Evolutionary conservation across 2,113 vertebrate species (phyloP).

Genomic region (Seriola aureovittata): DNA sequence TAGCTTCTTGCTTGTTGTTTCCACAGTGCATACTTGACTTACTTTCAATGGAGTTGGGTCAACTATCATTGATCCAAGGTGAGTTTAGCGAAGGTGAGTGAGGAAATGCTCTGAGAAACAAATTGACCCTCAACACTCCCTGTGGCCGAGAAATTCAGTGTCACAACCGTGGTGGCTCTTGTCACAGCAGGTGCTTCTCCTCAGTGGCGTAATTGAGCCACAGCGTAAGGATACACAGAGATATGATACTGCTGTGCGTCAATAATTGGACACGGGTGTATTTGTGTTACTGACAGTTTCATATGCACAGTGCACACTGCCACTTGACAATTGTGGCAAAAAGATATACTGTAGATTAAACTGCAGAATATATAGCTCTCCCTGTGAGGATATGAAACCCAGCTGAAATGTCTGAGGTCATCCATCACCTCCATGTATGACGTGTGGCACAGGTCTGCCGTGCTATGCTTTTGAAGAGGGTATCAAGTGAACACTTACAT

Average conservation of each 20-base stretch:
- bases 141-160: constrained; percentile 61
- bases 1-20: constrained; percentile 2
- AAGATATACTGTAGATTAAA: constrained; percentile 23
- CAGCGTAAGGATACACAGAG: constrained; percentile 39
- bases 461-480: constrained; percentile 55
- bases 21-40: constrained; percentile 24
- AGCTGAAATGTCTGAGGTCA: constrained; percentile 28
- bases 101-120: constrained; percentile 43
- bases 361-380: constrained; percentile 14
- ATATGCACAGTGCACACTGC: constrained; percentile 43
- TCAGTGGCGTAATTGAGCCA: constrained; percentile 59
- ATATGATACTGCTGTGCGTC: constrained; percentile 64
- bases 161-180: constrained; percentile 42
- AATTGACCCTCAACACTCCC: constrained; percentile 61
- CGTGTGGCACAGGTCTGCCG: constrained; percentile 60
- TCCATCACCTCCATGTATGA: constrained; percentile 70
- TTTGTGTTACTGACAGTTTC: constrained; percentile 60
- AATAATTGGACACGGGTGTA: constrained; percentile 46
- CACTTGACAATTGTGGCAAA: constrained; percentile 20
- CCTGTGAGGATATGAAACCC: constrained; percentile 17
- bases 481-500: constrained; percentile 71
- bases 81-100: constrained; percentile 49
- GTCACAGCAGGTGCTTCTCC: constrained; percentile 65
- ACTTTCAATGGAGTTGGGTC: constrained; percentile 55
- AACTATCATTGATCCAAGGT: constrained; percentile 61